phyloP scores from a whole-genome alignment of 2,113 vertebrate genomes.

The Hippocampus comes region DNA sequence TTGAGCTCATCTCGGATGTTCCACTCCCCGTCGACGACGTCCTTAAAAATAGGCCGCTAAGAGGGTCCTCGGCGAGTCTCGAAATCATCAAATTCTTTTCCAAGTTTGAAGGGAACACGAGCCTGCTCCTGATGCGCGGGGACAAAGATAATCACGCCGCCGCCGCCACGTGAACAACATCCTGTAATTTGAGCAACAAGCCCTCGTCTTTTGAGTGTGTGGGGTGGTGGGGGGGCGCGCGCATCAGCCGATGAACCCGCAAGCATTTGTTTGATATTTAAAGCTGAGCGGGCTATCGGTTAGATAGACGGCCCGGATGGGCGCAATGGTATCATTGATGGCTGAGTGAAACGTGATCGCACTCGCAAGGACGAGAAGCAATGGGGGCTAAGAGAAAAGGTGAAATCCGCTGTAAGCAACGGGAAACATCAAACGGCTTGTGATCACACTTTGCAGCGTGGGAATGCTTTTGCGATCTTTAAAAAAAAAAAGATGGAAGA shows the following conservation, averaged over 20 bases:
- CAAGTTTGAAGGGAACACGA: constrained; percentile 1
- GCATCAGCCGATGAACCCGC: constrained; percentile 6
- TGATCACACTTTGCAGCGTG: background rate
- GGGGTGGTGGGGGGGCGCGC: background rate
- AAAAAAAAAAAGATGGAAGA: background rate
- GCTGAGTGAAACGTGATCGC: constrained; percentile 10
- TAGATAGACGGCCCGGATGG: background rate
- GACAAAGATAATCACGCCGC: constrained; percentile 25
- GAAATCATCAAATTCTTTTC: constrained; percentile 3
- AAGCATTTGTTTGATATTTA: constrained; percentile 37
- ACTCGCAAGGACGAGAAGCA: background rate
- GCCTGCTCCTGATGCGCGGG: background rate
- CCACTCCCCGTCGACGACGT: background rate
- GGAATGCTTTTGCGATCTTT: background rate
- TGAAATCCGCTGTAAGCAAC: background rate
- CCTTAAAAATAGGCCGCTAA: background rate
- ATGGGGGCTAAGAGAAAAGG: background rate
- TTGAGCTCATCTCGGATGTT: background rate
- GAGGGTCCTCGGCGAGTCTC: background rate
- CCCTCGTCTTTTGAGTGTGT: constrained; percentile 1
- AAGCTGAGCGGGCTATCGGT: background rate
- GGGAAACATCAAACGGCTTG: background rate
- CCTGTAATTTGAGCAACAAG: constrained; percentile 30
- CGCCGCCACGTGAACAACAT: constrained; percentile 12
- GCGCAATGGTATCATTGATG: background rate